Evolutionary conservation across 2,113 vertebrate species (phyloP), one percentile per base, ranked within the genome.

Genomic region (Pollimyrus isidori): DNA sequence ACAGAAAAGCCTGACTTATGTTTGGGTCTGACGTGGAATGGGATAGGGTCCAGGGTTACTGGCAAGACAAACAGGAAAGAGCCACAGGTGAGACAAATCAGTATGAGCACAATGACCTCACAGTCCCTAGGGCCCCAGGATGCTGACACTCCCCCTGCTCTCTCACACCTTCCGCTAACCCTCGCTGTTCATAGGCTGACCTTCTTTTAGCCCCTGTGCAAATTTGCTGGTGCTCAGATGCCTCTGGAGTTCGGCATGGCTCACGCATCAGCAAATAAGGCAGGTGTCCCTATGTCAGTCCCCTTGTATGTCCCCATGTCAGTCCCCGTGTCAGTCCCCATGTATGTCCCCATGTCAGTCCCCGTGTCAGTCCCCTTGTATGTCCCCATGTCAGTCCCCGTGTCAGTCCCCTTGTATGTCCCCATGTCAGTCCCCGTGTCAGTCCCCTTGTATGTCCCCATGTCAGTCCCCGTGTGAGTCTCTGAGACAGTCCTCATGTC

Each of bases 321-420:
- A 13, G 49, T 50, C 42, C 10, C 10, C 11, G 11, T 50, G 13
- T 50, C 49, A 15, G 49, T 50, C 49, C 0, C 13, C 3, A 13
- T 50, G 49, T 50, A 1, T 3, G 49, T 50, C 49, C 0, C 13
- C 3, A 3, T 50, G 49, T 50, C 49, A 17, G 50, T 52, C 50
- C 2, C 0, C 0, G 2, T 50, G 9, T 49, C 48, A 49, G 48
- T 49, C 48, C 0, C 10, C 0, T 0, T 49, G 10, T 11, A 9
- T 11, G 48, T 49, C 48, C 0, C 48, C 48, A 2, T 49, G 10
- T 49, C 48, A 49, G 10, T 49, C 48, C 2, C 10, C 10, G 2
- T 49, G 48, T 49, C 48, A 49, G 48, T 49, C 48, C 0, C 10
- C 0, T 0, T 49, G 48, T 13, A 35, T 35, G 1, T 35, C 35